Percentiles rank a stretch among this genome's conserved stretches.
Conservation (phyloP, 2,113 vertebrate genomes). For the Chaetops frenatus region DNA sequence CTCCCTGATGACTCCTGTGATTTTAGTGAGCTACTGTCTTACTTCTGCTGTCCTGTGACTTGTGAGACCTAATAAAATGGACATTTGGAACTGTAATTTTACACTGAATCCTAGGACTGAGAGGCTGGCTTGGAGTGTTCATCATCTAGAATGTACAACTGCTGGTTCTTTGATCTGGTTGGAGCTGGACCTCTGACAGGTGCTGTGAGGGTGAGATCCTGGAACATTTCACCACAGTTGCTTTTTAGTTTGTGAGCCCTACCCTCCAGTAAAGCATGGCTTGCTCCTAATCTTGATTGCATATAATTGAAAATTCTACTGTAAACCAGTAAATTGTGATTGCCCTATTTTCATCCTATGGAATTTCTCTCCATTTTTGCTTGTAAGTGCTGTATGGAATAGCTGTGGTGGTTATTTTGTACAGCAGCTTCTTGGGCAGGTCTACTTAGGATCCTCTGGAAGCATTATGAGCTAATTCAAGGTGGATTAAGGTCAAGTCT, state of each 20-base stretch:
- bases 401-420: background rate
- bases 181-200: background rate
- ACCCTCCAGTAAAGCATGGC: background rate
- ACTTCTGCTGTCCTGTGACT: background rate
- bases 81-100: background rate
- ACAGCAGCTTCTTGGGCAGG: background rate
- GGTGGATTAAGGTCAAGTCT: conserved; percentile 4
- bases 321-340: background rate
- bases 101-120: background rate
- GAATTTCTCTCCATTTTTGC: background rate
- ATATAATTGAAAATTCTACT: background rate
- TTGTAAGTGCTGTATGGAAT: background rate
- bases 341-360: background rate
- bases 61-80: background rate
- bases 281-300: background rate
- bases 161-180: background rate
- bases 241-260: background rate
- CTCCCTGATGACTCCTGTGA: background rate
- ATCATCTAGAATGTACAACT: background rate
- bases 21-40: background rate
- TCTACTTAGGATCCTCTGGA: background rate
- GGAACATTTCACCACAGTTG: background rate
- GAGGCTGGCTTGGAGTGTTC: background rate
- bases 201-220: background rate
- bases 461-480: background rate